Percentiles rank a stretch among this genome's conserved stretches.
Evolutionary conservation across 2,797 vertebrate genomes (phyloP).

Genomic region (Falco biarmicus): DNA sequence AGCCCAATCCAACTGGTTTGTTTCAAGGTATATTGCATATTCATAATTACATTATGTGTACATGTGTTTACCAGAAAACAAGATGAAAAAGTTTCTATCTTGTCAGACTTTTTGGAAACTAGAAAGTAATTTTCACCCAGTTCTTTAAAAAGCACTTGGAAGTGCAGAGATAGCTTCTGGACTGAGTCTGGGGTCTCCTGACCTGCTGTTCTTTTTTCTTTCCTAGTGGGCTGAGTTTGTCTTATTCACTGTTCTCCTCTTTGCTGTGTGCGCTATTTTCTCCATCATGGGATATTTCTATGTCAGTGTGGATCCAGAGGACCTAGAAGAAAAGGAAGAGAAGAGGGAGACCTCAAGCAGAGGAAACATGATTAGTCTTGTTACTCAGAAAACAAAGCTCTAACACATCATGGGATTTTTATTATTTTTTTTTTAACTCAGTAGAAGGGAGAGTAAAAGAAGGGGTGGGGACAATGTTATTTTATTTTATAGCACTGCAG

Average conservation of each 20-base stretch:
- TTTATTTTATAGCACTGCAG: slow-evolving; percentile 22
- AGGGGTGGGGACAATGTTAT: not conserved
- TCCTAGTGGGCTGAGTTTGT: slow-evolving; percentile 93
- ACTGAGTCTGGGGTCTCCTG: not conserved
- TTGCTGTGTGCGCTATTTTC: slow-evolving; percentile 91
- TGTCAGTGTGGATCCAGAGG: slow-evolving; percentile 83
- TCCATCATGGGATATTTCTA: slow-evolving; percentile 94
- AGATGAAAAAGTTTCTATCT: not conserved
- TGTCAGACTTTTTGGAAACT: not conserved
- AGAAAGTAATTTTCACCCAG: not conserved
- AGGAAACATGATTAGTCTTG: slow-evolving; percentile 65
- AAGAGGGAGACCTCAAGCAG: slow-evolving; percentile 50
- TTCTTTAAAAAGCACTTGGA: not conserved
- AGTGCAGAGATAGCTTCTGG: not conserved
- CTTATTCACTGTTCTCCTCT: slow-evolving; percentile 88
- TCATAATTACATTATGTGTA: not conserved
- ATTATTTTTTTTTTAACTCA: not conserved
- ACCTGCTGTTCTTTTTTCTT: slow-evolving; percentile 42
- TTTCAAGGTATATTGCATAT: not conserved
- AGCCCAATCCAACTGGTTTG: not conserved
- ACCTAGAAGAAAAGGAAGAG: slow-evolving; percentile 70
- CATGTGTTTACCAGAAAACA: not conserved
- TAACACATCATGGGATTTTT: slow-evolving; percentile 42
- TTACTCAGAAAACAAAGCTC: slow-evolving; percentile 77
- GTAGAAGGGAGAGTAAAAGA: not conserved